Evolutionary conservation across 2,113 vertebrate genomes (phyloP).

Genomic region (Rhegmatorhina hoffmannsi): DNA sequence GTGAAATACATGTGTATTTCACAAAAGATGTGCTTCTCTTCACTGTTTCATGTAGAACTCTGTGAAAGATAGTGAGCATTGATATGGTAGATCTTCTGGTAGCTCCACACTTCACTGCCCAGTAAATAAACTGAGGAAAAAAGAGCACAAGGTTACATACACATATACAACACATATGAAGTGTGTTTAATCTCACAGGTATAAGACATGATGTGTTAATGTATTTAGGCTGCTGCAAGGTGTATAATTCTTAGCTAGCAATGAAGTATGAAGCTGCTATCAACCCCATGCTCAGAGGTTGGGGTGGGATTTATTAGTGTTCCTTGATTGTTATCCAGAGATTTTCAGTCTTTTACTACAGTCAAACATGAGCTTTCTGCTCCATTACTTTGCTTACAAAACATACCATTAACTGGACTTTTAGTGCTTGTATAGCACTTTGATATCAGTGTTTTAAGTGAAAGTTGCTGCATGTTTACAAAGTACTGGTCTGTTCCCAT

Average conservation of each 20-base stretch:
- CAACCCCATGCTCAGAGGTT: not conserved
- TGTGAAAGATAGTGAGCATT: not conserved
- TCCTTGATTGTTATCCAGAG: not conserved
- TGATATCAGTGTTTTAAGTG: not conserved
- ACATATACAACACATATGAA: not conserved
- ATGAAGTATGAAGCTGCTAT: not conserved
- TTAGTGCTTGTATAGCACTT: not conserved
- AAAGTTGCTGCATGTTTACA: not conserved
- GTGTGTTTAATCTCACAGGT: not conserved
- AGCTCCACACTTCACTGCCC: not conserved
- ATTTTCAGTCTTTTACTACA: not conserved
- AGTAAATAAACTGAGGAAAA: not conserved
- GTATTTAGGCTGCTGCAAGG: not conserved
- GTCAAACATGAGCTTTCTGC: not conserved
- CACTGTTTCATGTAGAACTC: not conserved
- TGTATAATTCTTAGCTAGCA: not conserved
- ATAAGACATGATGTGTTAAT: rapidly evolving
- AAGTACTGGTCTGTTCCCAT: not conserved
- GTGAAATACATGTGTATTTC: too few species aligned
- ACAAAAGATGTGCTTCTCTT: not conserved
- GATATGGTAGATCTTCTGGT: not conserved
- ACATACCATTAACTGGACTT: not conserved
- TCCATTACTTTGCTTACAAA: not conserved
- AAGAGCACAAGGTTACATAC: not conserved
- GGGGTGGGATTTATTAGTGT: not conserved